These are phyloP conservation scores for Coreius guichenoti DNA, from an alignment of 2,797 vertebrate species.

Conservation along the genomic window DNA sequence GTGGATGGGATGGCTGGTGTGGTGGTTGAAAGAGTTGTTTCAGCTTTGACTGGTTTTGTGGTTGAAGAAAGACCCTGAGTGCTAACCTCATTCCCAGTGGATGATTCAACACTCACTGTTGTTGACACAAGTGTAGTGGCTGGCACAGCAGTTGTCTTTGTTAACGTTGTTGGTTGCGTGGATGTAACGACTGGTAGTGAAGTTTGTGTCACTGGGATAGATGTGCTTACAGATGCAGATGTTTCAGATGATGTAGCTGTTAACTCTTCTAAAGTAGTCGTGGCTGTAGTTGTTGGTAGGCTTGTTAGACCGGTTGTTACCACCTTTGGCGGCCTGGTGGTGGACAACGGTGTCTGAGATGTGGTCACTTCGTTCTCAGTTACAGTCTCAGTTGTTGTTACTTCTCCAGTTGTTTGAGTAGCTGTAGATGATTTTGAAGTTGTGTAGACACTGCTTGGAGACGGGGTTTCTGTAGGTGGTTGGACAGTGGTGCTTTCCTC, in stretches of 20 bases:
- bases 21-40: constrained; percentile 32
- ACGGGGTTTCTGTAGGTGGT: neutral
- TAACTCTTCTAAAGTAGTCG: neutral
- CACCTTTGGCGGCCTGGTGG: neutral
- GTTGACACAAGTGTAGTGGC: neutral
- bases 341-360: neutral
- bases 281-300: neutral
- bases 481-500: constrained; percentile 17
- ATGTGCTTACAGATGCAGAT: neutral
- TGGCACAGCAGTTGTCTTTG: neutral
- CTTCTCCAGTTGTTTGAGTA: neutral
- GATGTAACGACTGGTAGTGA: neutral
- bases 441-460: neutral
- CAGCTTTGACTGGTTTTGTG: neutral
- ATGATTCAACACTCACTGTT: constrained; percentile 8
- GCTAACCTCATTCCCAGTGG: neutral
- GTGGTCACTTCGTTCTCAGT: neutral
- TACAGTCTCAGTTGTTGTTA: neutral
- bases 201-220: neutral
- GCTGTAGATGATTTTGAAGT: neutral
- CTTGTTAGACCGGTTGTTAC: neutral
- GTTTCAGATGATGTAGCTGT: neutral
- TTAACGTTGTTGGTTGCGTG: neutral
- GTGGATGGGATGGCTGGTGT: constrained; percentile 25
- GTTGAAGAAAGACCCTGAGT: constrained; percentile 17